phyloP scores from a whole-genome alignment of 2,113 vertebrate genomes.

The Mystacornis crossleyi region DNA sequence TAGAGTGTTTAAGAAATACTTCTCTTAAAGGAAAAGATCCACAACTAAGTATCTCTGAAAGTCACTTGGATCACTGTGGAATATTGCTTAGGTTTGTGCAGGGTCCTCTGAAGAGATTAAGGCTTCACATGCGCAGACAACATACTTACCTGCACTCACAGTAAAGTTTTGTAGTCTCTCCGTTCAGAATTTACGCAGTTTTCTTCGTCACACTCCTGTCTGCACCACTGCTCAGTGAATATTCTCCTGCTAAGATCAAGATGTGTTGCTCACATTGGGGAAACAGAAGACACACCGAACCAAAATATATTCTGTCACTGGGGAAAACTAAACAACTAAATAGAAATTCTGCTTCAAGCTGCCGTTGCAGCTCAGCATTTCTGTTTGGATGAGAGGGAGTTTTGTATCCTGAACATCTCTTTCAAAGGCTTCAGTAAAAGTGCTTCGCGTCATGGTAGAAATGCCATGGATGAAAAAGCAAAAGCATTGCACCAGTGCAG shows the following conservation, averaged over 20 bases:
- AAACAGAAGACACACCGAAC: not conserved
- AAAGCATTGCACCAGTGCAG: rapidly evolving
- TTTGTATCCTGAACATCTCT: not conserved
- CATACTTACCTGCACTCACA: not conserved
- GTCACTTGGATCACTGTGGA: not conserved
- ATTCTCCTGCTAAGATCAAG: not conserved
- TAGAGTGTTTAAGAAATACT: not conserved
- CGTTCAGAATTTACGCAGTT: not conserved
- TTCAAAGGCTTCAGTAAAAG: not conserved
- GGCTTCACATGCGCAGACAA: not conserved
- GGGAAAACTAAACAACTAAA: not conserved
- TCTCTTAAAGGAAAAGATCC: not conserved
- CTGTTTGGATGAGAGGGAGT: not conserved
- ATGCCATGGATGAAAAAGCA: not conserved
- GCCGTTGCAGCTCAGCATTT: not conserved
- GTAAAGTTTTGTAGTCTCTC: not conserved
- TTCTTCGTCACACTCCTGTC: not conserved
- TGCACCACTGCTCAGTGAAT: not conserved
- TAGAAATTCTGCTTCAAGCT: not conserved
- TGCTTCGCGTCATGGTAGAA: not conserved
- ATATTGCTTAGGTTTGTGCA: not conserved
- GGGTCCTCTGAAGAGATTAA: not conserved
- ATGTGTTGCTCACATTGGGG: not conserved
- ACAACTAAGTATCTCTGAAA: not conserved
- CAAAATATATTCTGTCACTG: not conserved